phyloP scores from a whole-genome alignment of 2,113 vertebrate genomes.

The Paralichthys olivaceus region DNA sequence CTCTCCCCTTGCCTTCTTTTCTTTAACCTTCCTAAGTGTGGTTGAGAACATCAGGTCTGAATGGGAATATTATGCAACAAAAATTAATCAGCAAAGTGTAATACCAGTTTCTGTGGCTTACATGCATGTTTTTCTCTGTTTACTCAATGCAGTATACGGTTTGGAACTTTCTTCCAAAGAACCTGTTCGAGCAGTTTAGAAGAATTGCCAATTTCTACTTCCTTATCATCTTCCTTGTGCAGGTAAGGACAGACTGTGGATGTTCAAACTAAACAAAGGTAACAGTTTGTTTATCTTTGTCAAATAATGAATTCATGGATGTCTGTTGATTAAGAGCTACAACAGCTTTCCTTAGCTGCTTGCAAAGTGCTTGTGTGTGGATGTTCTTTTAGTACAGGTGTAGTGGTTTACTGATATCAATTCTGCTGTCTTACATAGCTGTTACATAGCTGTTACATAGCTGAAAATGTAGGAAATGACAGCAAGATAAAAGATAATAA shows the following conservation, averaged over 20 bases:
- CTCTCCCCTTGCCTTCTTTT: slow-evolving; percentile 31
- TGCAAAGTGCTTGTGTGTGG: background rate
- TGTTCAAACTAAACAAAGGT: slow-evolving; percentile 11
- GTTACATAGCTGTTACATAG: no score
- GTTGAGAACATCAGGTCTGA: slow-evolving; percentile 16
- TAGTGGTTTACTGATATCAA: background rate
- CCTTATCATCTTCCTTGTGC: slow-evolving; percentile 98
- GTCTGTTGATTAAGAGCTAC: background rate
- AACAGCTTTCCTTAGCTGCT: no score
- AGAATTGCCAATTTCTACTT: slow-evolving; percentile 99
- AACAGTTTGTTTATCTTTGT: background rate
- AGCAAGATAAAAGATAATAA: no score
- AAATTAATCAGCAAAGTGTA: background rate
- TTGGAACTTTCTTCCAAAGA: slow-evolving; percentile 99
- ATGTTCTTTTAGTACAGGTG: background rate
- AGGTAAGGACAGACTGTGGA: slow-evolving; percentile 84
- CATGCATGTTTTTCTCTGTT: slow-evolving; percentile 15
- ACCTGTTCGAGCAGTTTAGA: slow-evolving; percentile 98
- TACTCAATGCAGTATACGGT: slow-evolving; percentile 89
- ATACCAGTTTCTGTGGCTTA: slow-evolving; percentile 8
- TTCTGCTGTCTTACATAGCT: no score
- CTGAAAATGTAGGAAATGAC: no score
- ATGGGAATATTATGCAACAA: background rate
- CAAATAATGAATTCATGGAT: background rate
- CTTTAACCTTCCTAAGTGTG: slow-evolving; percentile 29